Percentiles rank a stretch among this genome's conserved stretches.
phyloP scores from a whole-genome alignment of 2,797 vertebrate genomes.

The Dicrostonyx torquatus region DNA sequence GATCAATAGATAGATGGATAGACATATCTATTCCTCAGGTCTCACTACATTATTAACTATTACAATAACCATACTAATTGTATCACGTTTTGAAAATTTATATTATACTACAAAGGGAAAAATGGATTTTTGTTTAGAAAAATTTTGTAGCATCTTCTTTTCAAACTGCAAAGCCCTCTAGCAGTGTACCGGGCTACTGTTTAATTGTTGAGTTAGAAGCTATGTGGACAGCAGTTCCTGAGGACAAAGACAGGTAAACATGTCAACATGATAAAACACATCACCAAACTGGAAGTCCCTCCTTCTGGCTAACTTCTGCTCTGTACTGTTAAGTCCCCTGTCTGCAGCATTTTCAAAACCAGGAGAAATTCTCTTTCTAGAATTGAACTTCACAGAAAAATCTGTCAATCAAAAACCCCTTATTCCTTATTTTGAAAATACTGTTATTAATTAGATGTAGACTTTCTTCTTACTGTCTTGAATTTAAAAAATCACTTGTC shows the following conservation, averaged over 20 bases:
- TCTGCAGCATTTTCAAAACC: background rate
- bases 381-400: background rate
- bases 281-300: background rate
- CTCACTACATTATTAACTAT: background rate
- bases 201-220: too few species aligned
- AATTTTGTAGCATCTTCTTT: background rate
- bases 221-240: rapidly evolving
- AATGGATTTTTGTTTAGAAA: background rate
- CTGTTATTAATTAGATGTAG: background rate
- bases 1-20: background rate
- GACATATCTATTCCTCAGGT: background rate
- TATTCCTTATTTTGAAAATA: background rate
- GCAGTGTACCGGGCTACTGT: background rate
- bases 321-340: background rate
- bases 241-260: background rate
- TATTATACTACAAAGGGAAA: background rate
- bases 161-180: background rate
- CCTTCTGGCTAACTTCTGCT: background rate
- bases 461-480: background rate
- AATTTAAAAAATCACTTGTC: slow-evolving; percentile 7
- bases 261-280: background rate
- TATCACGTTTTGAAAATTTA: slow-evolving; percentile 13
- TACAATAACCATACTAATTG: background rate
- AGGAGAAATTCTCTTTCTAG: background rate
- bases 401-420: background rate